Evolutionary conservation across 2,888 invertebrate genomes (phyloP).

Genomic region (Orthosia cruda): DNA sequence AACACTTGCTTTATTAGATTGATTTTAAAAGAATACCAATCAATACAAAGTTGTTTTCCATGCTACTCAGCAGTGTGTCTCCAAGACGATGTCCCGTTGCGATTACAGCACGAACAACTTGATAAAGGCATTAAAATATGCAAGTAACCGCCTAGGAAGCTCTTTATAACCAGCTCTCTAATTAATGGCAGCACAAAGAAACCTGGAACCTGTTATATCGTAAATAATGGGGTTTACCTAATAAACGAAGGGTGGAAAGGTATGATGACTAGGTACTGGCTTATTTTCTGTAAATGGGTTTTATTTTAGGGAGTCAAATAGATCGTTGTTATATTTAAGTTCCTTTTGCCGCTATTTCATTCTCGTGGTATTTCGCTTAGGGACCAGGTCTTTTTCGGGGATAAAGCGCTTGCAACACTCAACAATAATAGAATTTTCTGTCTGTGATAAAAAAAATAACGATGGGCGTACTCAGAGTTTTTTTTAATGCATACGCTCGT

Average conservation of each 20-base stretch:
- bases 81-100: conserved; percentile 74
- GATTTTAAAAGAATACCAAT: too few species aligned
- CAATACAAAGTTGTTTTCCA: not conserved
- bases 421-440: too few species aligned
- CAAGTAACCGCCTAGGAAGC: conserved; percentile 77
- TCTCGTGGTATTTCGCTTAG: too few species aligned
- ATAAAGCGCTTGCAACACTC: too few species aligned
- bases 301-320: not conserved
- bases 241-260: conserved; percentile 32
- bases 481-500: too few species aligned
- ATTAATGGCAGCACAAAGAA: conserved; percentile 68
- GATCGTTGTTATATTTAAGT: not conserved
- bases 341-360: too few species aligned
- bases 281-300: not conserved
- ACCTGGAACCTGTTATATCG: conserved; percentile 55
- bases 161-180: conserved; percentile 66
- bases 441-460: too few species aligned
- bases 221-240: conserved; percentile 51
- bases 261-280: not conserved
- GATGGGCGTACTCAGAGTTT: too few species aligned
- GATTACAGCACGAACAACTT: conserved; percentile 77
- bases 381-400: too few species aligned
- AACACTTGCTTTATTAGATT: too few species aligned
- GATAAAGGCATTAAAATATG: conserved; percentile 87
- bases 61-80: conserved; percentile 70